Evolutionary conservation across 2,797 vertebrate species (phyloP).

Genomic region (Syndactyla subalaris): DNA sequence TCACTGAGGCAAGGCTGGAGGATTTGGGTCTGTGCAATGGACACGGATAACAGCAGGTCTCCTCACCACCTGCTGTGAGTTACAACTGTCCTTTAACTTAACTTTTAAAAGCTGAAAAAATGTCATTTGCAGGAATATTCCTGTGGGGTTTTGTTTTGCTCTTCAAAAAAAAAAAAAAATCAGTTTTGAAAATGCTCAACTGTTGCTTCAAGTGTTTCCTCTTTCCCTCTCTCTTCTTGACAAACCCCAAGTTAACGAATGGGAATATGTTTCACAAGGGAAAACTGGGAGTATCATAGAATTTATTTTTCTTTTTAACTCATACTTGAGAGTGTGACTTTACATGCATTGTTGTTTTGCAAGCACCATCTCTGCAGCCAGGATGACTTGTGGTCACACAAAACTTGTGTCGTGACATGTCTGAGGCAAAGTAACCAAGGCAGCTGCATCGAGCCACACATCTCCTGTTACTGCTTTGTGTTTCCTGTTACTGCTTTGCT

Average conservation of each 20-base stretch:
- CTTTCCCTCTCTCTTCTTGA: neutral
- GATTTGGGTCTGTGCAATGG: neutral
- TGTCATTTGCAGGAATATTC: neutral
- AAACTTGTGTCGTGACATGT: accelerated
- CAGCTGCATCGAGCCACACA: neutral
- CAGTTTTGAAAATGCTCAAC: neutral
- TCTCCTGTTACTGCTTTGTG: neutral
- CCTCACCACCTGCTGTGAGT: neutral
- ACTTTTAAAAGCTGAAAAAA: neutral
- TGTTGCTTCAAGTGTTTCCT: neutral
- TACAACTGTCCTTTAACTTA: neutral
- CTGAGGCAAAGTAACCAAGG: neutral
- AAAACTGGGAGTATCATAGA: neutral
- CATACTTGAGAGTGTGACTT: accelerated
- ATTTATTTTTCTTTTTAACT: neutral
- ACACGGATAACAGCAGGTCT: neutral
- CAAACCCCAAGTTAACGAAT: neutral
- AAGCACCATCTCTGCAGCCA: neutral
- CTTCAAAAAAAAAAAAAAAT: neutral
- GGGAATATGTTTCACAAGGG: neutral
- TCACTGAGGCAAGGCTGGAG: neutral
- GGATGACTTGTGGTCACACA: neutral
- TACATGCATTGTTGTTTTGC: neutral
- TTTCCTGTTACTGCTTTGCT: neutral
- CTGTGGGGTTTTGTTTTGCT: neutral